A percentile compares a stretch with the other conserved stretches of the same genome.
Evolutionary conservation across 1,140 invertebrate species (phyloP).

Genomic region (Propsilocerus akamusi): DNA sequence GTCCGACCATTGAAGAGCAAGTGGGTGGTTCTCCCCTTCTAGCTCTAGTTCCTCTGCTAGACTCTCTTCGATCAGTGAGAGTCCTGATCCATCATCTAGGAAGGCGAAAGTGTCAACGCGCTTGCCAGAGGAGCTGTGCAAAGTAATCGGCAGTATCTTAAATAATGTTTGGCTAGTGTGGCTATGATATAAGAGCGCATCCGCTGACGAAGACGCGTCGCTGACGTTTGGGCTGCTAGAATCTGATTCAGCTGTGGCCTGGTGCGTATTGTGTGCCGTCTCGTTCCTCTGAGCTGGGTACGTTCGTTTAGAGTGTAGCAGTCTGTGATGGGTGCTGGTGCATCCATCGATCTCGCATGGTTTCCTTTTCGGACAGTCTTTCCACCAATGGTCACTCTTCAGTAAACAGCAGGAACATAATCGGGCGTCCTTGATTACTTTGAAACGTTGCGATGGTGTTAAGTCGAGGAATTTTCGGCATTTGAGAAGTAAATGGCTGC

Average conservation of each 20-base stretch:
- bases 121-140: background rate
- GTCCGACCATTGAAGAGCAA: conserved; percentile 7
- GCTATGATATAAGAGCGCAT: background rate
- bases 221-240: background rate
- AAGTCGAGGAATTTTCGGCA: no score
- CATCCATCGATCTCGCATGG: conserved; percentile 5
- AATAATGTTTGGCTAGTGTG: background rate
- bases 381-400: no score
- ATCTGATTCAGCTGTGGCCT: no score
- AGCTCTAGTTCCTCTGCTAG: background rate
- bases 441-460: no score
- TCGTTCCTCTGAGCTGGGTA: background rate
- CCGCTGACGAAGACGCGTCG: background rate
- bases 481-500: no score
- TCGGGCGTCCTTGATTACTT: no score
- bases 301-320: conserved; percentile 1
- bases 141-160: no score
- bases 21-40: background rate
- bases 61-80: conserved; percentile 3
- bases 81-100: conserved; percentile 5
- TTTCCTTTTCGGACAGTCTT: no score
- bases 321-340: conserved; percentile 4
- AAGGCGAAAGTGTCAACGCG: conserved; percentile 2
- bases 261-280: no score
- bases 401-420: no score